These are phyloP conservation scores for Anorthoa munda DNA, from an alignment of 2,888 invertebrate species.

Conservation along the genomic window DNA sequence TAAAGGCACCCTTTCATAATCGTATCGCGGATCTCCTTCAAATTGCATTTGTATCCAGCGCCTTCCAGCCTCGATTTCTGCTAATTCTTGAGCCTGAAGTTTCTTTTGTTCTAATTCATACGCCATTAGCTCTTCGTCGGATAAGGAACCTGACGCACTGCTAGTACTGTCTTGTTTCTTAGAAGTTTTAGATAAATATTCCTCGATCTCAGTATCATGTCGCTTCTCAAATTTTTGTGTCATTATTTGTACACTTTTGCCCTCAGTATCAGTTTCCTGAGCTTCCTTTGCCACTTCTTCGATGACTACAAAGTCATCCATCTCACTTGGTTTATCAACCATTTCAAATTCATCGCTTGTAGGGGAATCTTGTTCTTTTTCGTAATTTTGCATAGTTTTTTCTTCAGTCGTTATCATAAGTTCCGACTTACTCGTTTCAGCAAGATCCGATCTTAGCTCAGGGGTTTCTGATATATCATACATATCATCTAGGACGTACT, in stretches of 20 bases:
- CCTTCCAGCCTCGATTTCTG: constrained; percentile 93
- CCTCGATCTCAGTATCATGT: constrained; percentile 93
- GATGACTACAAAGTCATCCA: constrained; percentile 96
- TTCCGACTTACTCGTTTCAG: constrained; percentile 90
- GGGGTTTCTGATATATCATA: constrained; percentile 91
- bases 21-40: constrained; percentile 94
- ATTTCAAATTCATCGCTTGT: constrained; percentile 96
- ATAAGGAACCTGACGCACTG: constrained; percentile 90
- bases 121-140: constrained; percentile 91
- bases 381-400: constrained; percentile 87
- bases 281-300: constrained; percentile 97
- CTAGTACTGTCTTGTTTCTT: constrained; percentile 92
- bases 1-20: constrained; percentile 95
- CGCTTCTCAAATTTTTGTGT: constrained; percentile 89
- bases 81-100: constrained; percentile 87
- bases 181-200: constrained; percentile 93
- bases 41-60: constrained; percentile 98
- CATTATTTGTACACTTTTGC: constrained; percentile 94
- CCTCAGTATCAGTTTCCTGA: constrained; percentile 95
- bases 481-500: constrained; percentile 92
- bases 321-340: constrained; percentile 96
- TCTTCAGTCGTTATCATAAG: constrained; percentile 92
- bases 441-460: constrained; percentile 89
- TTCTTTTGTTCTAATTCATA: constrained; percentile 93
- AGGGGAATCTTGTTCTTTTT: constrained; percentile 93